These are phyloP conservation scores for Coremacera marginata DNA, from an alignment of 2,888 invertebrate genomes.

Conservation along the genomic window DNA sequence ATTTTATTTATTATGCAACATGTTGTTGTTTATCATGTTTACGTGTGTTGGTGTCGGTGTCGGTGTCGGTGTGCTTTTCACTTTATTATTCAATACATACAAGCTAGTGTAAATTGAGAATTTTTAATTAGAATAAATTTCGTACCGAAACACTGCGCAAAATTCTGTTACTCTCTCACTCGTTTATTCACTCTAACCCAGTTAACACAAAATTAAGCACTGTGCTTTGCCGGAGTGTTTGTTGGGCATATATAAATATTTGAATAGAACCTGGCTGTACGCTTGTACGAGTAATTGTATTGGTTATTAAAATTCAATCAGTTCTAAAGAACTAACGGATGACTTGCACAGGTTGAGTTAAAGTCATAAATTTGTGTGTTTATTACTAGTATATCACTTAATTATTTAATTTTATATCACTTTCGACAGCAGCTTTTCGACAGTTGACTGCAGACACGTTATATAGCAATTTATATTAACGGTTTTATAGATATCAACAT, in stretches of 20 bases:
- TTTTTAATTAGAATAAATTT: constrained; percentile 18
- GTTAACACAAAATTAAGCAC: not conserved
- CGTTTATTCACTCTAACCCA: not conserved
- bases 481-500: too few relatives aligned
- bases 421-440: too few relatives aligned
- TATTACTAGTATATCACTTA: too few relatives aligned
- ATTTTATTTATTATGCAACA: not conserved
- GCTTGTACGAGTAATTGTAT: not conserved
- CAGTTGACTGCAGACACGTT: too few relatives aligned
- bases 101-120: not conserved
- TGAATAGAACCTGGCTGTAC: not conserved
- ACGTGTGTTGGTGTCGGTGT: not conserved
- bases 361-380: too few relatives aligned
- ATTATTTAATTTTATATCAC: too few relatives aligned
- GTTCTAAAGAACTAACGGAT: not conserved
- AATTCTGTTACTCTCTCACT: not conserved
- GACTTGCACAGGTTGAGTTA: too few relatives aligned
- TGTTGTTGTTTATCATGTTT: not conserved
- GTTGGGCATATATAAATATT: not conserved
- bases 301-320: constrained; percentile 7
- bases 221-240: not conserved
- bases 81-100: not conserved
- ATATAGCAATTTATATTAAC: too few relatives aligned
- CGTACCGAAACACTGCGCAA: not conserved
- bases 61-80: not conserved